Conservation (phyloP, 2,888 invertebrate species). For the Dicranocentrus wangi region DNA sequence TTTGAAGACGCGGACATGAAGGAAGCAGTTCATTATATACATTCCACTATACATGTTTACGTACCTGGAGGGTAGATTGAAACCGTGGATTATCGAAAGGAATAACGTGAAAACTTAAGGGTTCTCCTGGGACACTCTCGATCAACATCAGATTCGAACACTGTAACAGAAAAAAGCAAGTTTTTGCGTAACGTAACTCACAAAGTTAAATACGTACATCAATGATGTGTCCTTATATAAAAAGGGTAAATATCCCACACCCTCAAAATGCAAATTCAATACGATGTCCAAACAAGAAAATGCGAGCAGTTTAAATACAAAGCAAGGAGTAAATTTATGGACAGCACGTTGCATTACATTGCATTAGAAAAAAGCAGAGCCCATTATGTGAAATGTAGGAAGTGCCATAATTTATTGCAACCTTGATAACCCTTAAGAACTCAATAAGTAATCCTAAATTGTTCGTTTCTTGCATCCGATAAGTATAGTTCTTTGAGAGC, state of each 20-base stretch:
- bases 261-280: constrained; percentile 42
- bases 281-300: constrained; percentile 4
- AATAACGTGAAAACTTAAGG: constrained; percentile 95
- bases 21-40: too few species aligned
- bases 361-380: background rate
- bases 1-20: too few species aligned
- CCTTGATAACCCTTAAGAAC: constrained; percentile 61
- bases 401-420: constrained; percentile 59
- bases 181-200: constrained; percentile 15
- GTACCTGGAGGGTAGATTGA: constrained; percentile 91
- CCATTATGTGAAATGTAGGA: constrained; percentile 29
- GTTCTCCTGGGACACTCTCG: constrained; percentile 94
- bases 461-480: constrained; percentile 10
- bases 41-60: too few species aligned
- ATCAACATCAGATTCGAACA: constrained; percentile 98
- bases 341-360: constrained; percentile 9
- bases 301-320: constrained; percentile 1
- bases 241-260: constrained; percentile 38
- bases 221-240: background rate
- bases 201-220: background rate
- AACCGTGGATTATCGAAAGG: constrained; percentile 95
- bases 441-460: constrained; percentile 52
- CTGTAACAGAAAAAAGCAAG: constrained; percentile 77
- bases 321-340: constrained; percentile 43
- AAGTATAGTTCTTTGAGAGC: background rate